These are phyloP conservation scores for Rafetus swinhoei DNA, from an alignment of 2,113 vertebrate species.

Conservation along the genomic window DNA sequence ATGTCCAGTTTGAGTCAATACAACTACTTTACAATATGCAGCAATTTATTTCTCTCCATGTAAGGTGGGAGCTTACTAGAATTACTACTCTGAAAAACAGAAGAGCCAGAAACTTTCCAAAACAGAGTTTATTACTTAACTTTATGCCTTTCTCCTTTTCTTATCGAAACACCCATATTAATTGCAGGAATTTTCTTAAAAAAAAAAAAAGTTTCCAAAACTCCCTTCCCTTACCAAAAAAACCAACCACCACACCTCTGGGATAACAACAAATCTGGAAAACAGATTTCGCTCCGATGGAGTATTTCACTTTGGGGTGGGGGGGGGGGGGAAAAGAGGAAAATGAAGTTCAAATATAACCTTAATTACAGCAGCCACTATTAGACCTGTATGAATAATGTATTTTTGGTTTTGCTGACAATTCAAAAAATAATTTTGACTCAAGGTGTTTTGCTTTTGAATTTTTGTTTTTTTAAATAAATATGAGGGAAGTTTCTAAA, in stretches of 20 bases:
- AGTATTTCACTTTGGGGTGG: not conserved
- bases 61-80: not conserved
- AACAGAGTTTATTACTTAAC: conserved; percentile 1
- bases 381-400: not conserved
- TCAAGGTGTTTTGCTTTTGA: not conserved
- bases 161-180: not conserved
- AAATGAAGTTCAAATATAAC: conserved; percentile 42
- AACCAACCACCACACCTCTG: not conserved
- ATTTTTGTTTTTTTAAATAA: not conserved
- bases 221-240: no score
- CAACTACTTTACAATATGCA: not conserved
- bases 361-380: not conserved
- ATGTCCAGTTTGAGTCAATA: conserved; percentile 50
- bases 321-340: not conserved
- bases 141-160: not conserved
- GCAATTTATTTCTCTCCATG: conserved; percentile 26
- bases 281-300: not conserved
- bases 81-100: not conserved
- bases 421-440: not conserved
- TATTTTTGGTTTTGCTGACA: not conserved
- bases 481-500: not conserved
- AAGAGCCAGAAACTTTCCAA: conserved; percentile 17
- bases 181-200: not conserved
- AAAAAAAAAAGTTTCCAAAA: not conserved
- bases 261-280: not conserved